Evolutionary conservation across 2,888 invertebrate genomes (phyloP), one percentile per base, ranked within the genome.

Genomic region (Myathropa florea): DNA sequence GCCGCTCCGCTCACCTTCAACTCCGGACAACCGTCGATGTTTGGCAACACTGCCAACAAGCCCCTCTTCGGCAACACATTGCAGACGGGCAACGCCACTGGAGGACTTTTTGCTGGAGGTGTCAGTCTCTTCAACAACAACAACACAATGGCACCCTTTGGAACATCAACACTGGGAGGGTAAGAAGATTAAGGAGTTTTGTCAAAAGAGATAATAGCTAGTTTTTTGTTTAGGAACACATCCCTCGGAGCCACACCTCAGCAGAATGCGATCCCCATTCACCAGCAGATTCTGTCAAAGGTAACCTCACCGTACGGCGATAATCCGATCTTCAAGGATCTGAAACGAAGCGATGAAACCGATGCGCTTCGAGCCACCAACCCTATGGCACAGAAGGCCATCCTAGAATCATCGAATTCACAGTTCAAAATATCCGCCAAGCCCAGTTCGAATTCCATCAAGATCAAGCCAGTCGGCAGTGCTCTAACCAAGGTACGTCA

Each of bases 241-340:
- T 61, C 90, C 0, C 57, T 92, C 2, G 91, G 90, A 14, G 88
- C 89, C 7, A 76, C 90, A 28, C 91, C 91, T 70, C 88, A 90
- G 59, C 92, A 92, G 70, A 92, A 92, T 14, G 89, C 90, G 57
- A 91, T 93, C 46, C 93, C 94, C 2, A 93, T 96, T 0, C 96
- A 96, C 92, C 96, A 96, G 87, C 96, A 96, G 90, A 96, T 96
- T 26, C 92, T 97, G 75, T 94, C 96, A 0, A 93, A 97, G 55
- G 95, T 96, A 0, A 95, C 96, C 0, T 94, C 96, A 0, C 98
- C 98, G 0, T 98, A 97, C 90, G 98, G 98, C 0, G 97, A 98
- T 91, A 96, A 96, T 39, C 96, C 97, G 0, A 94, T 98, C 0
- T 96, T 97, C 91, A 96, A 96, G 90, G 96, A 97, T 90, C 91